A percentile compares a stretch with the other conserved stretches of the same genome.
Evolutionary conservation across 64 coral and sea anemone species (phyloP).

Genomic region (Exaiptasia diaphana): DNA sequence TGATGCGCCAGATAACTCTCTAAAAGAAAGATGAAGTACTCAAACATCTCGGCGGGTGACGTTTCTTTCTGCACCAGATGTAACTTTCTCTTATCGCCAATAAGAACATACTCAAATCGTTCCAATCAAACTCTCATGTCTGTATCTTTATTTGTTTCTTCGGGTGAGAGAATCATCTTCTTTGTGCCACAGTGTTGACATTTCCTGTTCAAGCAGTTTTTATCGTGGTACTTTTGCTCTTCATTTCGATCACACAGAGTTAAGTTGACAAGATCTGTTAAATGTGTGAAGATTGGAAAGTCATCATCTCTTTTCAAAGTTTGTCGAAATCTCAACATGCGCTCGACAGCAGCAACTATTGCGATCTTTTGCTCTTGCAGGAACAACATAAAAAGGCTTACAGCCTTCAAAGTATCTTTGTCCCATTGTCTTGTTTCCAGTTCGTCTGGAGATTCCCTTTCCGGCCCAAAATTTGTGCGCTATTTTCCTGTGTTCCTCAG

Average conservation of each 20-base stretch:
- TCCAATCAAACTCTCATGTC: slow-evolving; percentile 31
- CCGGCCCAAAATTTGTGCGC: slow-evolving; percentile 11
- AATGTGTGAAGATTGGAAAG: background rate
- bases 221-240: background rate
- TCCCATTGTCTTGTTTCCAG: slow-evolving; percentile 1
- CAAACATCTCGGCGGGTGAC: slow-evolving; percentile 38
- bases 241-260: slow-evolving; percentile 56
- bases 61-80: slow-evolving; percentile 41
- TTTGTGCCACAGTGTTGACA: slow-evolving; percentile 42
- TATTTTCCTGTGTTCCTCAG: background rate
- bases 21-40: slow-evolving; percentile 34
- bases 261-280: slow-evolving; percentile 30
- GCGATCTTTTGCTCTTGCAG: background rate
- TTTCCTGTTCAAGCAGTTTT: slow-evolving; percentile 13
- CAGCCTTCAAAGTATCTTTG: slow-evolving; percentile 9
- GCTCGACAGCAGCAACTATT: slow-evolving; percentile 14
- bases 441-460: background rate
- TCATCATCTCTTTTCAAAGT: background rate
- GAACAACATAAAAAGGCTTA: slow-evolving; percentile 14
- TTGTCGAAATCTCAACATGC: slow-evolving; percentile 6
- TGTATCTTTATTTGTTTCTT: slow-evolving; percentile 30
- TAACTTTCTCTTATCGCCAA: slow-evolving; percentile 41
- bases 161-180: slow-evolving; percentile 17
- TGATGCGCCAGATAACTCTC: slow-evolving; percentile 36
- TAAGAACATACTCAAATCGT: slow-evolving; percentile 54